Evolutionary conservation across 2,113 vertebrate genomes (phyloP).

Genomic region (Promerops cafer): DNA sequence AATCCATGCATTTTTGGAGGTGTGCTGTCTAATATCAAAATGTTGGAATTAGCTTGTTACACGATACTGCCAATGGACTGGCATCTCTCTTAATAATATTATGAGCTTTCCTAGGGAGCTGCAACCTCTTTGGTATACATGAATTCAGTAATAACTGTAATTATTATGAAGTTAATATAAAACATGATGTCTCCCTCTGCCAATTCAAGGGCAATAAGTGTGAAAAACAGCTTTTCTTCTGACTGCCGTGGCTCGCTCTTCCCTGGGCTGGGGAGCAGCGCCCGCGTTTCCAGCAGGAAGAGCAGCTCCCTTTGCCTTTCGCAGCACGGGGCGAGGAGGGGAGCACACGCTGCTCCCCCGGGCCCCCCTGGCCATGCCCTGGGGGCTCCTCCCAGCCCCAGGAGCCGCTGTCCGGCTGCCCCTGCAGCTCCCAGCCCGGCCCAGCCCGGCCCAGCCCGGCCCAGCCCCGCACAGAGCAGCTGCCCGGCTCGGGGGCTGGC

Average conservation of each 20-base stretch:
- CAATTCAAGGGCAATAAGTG: slow-evolving; percentile 68
- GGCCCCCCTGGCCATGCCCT: accelerated
- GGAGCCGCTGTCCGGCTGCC: accelerated
- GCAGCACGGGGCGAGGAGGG: accelerated
- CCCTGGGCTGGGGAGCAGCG: not conserved
- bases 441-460: too few relatives aligned
- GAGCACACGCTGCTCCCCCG: accelerated
- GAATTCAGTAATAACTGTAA: slow-evolving; percentile 73
- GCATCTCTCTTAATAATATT: slow-evolving; percentile 57
- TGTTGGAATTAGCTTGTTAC: slow-evolving; percentile 42
- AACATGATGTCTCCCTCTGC: slow-evolving; percentile 64
- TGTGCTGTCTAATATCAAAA: not conserved
- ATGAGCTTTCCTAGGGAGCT: slow-evolving; percentile 58
- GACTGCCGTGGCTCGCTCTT: not conserved
- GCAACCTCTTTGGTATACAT: slow-evolving; percentile 65
- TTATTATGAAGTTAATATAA: slow-evolving; percentile 75
- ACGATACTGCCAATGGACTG: slow-evolving; percentile 32
- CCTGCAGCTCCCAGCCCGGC: too few relatives aligned
- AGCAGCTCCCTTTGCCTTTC: not conserved
- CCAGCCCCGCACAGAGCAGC: too few relatives aligned
- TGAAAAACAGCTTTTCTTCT: slow-evolving; percentile 51
- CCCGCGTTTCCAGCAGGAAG: not conserved
- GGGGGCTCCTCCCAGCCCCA: accelerated
- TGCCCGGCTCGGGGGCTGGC: accelerated
- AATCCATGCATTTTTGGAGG: not conserved